Evolutionary conservation across 2,113 vertebrate genomes (phyloP), one percentile per base, ranked within the genome.

Genomic region (Aphyosemion australe): DNA sequence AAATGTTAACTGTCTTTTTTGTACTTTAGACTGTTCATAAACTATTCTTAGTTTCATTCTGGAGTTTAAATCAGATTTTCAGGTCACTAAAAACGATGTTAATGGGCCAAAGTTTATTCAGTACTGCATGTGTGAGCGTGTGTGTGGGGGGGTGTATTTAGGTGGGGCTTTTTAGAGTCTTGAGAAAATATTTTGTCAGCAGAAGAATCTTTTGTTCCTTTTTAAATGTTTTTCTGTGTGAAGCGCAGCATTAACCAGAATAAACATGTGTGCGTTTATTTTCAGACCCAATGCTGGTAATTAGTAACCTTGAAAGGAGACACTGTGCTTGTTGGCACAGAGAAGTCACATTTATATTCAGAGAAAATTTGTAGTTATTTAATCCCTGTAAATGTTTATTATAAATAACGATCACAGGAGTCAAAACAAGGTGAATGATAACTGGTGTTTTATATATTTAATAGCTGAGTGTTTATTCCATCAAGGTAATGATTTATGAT

Each of bases 1-100:
- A 72, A 79, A 79, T 18, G 63, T 68, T 70, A 61, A 49, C 65
- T 4, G 41, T 5, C 8, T 4, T 12, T 51, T 42, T 52, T 37
- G 56, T 1, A 14, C n/a, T 0, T 64, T 20, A 52, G 6, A 42
- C 3, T 15, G 12, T 2, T 57, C n/a, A 9, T 19, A 19, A 19
- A 41, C 11, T 20, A 10, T 56, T 41, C n/a, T 18, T 12, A 55
- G 31, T 16, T 11, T 11, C 4, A 7, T 37, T 37, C 26, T 37
- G 34, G 4, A 18, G n/a, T 2, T 20, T 20, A 41, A 41, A 19
- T 16, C 54, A 13, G n/a, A 41, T 34, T 42, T 42, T 41, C 47
- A 45, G 47, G 39, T 10, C 54, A 41, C 20, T n/a, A 41, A 67
- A 56, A 54, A 61, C 18, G 0, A 39, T 20, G 15, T 42, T 49